Conservation (phyloP, 1,140 invertebrate genomes). For the Condylostylus longicornis region DNA sequence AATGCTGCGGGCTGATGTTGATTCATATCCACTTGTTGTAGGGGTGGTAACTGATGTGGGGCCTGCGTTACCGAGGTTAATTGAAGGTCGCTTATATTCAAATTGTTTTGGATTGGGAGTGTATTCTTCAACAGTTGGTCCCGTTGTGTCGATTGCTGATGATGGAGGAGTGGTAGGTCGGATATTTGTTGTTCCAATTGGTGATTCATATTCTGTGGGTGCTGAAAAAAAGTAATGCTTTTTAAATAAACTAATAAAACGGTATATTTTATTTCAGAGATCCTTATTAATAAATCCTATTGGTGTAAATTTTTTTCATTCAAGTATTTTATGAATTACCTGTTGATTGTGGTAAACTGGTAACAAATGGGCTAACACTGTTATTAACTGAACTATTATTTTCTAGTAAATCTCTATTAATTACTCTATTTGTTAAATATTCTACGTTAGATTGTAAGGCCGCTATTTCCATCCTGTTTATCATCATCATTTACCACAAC, state of each 20-base stretch:
- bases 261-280: not conserved
- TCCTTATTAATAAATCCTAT: conserved; percentile 1
- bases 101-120: conserved; percentile 5
- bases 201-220: conserved; percentile 29
- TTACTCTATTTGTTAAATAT: conserved; percentile 35
- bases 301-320: conserved; percentile 13
- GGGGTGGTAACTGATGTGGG: conserved; percentile 4
- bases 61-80: conserved; percentile 1
- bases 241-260: conserved; percentile 19
- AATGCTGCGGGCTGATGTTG: conserved; percentile 6
- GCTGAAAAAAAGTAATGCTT: conserved; percentile 11
- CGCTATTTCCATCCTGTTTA: conserved; percentile 38
- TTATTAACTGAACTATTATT: conserved; percentile 18
- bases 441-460: conserved; percentile 40
- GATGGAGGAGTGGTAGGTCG: conserved; percentile 15
- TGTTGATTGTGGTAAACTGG: conserved; percentile 26
- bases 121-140: conserved; percentile 8
- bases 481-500: not conserved
- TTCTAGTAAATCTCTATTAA: conserved; percentile 25
- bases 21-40: not conserved
- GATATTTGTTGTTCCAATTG: conserved; percentile 28
- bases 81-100: conserved; percentile 1
- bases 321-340: conserved; percentile 16
- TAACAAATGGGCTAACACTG: conserved; percentile 23
- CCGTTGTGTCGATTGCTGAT: conserved; percentile 4